Conservation (phyloP, 2,888 invertebrate genomes). For the Lasioglossum leucozonium region DNA sequence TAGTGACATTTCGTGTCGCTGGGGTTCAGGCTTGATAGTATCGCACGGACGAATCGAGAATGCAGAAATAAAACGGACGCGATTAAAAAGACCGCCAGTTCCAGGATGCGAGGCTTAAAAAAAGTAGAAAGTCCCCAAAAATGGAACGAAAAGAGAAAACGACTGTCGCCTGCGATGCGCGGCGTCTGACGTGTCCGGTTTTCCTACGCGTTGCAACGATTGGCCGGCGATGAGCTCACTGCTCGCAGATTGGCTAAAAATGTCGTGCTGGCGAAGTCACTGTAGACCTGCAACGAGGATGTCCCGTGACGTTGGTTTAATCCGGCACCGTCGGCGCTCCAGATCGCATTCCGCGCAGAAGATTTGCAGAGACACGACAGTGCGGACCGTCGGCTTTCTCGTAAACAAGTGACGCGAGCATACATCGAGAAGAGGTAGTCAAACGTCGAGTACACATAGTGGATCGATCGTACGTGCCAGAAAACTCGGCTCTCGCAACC, state of each 20-base stretch:
- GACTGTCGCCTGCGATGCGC: slow-evolving; percentile 34
- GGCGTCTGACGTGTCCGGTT: slow-evolving; percentile 55
- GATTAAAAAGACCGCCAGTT: background rate
- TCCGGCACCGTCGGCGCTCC: slow-evolving; percentile 54
- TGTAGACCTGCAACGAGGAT: slow-evolving; percentile 9
- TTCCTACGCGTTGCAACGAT: slow-evolving; percentile 48
- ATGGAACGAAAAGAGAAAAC: background rate
- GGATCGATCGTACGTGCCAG: background rate
- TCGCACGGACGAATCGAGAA: background rate
- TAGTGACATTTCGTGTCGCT: slow-evolving; percentile 1
- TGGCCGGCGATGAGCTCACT: slow-evolving; percentile 67
- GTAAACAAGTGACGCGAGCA: background rate
- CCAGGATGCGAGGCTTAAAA: background rate
- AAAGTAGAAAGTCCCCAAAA: background rate
- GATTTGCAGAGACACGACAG: slow-evolving; percentile 29
- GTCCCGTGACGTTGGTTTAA: slow-evolving; percentile 70
- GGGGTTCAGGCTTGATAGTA: background rate
- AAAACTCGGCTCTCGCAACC: slow-evolving; percentile 26
- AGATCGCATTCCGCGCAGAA: slow-evolving; percentile 64
- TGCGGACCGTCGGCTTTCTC: background rate
- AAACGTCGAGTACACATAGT: too few relatives aligned
- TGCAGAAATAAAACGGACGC: background rate
- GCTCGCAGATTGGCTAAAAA: slow-evolving; percentile 62
- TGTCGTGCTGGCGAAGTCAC: slow-evolving; percentile 57
- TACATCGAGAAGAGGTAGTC: background rate